A percentile compares a stretch with the other conserved stretches of the same genome.
Evolutionary conservation across 2,888 invertebrate species (phyloP).

Genomic region (Lamellibrachia satsuma): DNA sequence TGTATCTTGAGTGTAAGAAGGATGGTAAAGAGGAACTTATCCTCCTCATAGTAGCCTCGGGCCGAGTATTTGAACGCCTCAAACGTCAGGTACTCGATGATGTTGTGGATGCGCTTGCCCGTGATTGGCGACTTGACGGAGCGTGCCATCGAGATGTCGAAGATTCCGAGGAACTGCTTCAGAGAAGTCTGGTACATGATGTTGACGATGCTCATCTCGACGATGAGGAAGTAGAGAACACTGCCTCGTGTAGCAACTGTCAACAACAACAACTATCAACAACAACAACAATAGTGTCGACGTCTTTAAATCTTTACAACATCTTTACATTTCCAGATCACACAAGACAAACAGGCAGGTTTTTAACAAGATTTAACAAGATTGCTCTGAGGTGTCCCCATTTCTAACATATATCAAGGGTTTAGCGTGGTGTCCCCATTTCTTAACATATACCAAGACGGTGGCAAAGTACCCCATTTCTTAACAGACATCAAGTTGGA

Average conservation of each 20-base stretch:
- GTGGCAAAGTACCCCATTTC: too few species aligned
- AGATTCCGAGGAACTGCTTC: slow-evolving; percentile 91
- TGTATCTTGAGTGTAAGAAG: slow-evolving; percentile 96
- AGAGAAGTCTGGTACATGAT: slow-evolving; percentile 96
- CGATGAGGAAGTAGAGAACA: slow-evolving; percentile 92
- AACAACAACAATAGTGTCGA: neutral
- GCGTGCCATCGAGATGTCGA: slow-evolving; percentile 87
- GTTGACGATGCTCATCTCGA: slow-evolving; percentile 96
- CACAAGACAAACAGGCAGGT: too few species aligned
- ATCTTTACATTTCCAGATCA: too few species aligned
- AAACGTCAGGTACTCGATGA: slow-evolving; percentile 86
- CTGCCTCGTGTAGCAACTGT: slow-evolving; percentile 90
- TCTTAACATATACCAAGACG: too few species aligned
- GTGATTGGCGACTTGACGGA: slow-evolving; percentile 86
- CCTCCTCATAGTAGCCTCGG: slow-evolving; percentile 86
- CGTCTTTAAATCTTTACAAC: too few species aligned
- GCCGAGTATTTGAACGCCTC: slow-evolving; percentile 93
- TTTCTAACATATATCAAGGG: too few species aligned
- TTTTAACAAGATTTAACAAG: too few species aligned
- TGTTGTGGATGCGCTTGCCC: slow-evolving; percentile 82
- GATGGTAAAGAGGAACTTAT: slow-evolving; percentile 90
- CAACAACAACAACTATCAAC: slow-evolving; percentile 73
- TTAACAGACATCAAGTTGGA: too few species aligned
- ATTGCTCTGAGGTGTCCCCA: too few species aligned
- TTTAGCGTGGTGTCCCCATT: too few species aligned